Evolutionary conservation across 2,797 vertebrate genomes (phyloP), one percentile per base, ranked within the genome.

Genomic region (Antrozous pallidus): DNA sequence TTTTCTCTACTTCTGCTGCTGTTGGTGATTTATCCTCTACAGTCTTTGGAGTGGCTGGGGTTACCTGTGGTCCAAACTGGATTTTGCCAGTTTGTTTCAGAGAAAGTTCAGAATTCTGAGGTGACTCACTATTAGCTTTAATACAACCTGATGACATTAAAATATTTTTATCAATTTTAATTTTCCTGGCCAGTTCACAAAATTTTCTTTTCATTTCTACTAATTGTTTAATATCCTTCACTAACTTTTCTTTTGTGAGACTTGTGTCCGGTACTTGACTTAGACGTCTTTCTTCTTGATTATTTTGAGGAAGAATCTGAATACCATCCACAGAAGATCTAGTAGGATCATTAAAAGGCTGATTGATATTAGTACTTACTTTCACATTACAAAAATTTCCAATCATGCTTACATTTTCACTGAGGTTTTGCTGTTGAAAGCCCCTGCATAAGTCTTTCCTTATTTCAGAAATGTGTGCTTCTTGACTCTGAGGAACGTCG

Each of bases 171-270:
- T 40, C 98, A 51, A 97, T 97, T 74, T 71, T 84, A 96, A 97
- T 95, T 88, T 97, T 75, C 5, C n/a, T 98, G 89, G 97, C 97
- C 94, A 98, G 92, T 42, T 98, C 92, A 20, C 81, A 77, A 49
- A 96, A 96, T 28, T 92, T 98, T 42, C 65, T 97, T 96, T 96
- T 98, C 40, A 98, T 95, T 94, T 20, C 8, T 2, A 93, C 14
- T 65, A 98, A 85, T 28, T 47, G 97, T 88, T 96, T 88, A 88
- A 97, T 92, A 96, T 98, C 98, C 58, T 94, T 94, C 28, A 71
- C 95, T 63, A 98, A 91, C 40, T 80, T 97, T 54, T 98, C 97
- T 89, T 95, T 97, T 47, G 94, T 87, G 40, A 80, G 42, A 80
- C 14, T 79, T 95, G 96, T 91, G 82, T 93, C 93, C 10, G 28